Evolutionary conservation across 2,888 invertebrate genomes (phyloP).

Genomic region (Meganola albula): DNA sequence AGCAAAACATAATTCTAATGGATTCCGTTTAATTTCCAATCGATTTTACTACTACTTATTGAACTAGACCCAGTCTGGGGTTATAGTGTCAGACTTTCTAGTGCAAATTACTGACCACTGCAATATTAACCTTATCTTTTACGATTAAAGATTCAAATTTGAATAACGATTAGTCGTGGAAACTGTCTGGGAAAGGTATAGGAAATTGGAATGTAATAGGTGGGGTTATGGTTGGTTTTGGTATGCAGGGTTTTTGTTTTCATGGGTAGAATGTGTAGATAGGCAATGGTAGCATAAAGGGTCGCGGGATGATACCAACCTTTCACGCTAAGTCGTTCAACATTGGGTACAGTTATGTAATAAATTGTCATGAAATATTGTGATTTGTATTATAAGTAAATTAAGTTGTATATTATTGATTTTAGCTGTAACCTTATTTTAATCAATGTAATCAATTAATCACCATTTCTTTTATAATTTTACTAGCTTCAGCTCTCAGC

Average conservation of each 20-base stretch:
- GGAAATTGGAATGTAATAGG: neutral
- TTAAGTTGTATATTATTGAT: no score
- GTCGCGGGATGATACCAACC: slow-evolving; percentile 76
- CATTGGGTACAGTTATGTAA: slow-evolving; percentile 45
- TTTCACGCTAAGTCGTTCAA: slow-evolving; percentile 67
- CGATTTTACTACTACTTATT: slow-evolving; percentile 49
- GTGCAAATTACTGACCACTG: slow-evolving; percentile 29
- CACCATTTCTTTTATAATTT: no score
- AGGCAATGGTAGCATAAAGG: slow-evolving; percentile 30
- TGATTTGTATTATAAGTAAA: slow-evolving; percentile 14
- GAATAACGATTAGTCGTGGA: slow-evolving; percentile 6
- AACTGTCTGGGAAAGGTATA: neutral
- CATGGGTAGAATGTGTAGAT: slow-evolving; percentile 26
- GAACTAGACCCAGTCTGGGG: slow-evolving; percentile 43
- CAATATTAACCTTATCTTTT: slow-evolving; percentile 28
- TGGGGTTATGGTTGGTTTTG: slow-evolving; percentile 9
- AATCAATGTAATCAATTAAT: no score
- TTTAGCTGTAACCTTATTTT: no score
- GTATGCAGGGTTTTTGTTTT: slow-evolving; percentile 15
- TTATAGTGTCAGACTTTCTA: slow-evolving; percentile 46
- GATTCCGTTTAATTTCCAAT: slow-evolving; percentile 31
- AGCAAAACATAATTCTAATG: slow-evolving; percentile 27
- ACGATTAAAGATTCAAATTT: slow-evolving; percentile 31
- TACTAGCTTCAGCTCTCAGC: no score
- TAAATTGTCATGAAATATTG: slow-evolving; percentile 8